These are phyloP conservation scores for Pheosia tremula DNA, from an alignment of 2,888 invertebrate genomes.

Conservation along the genomic window DNA sequence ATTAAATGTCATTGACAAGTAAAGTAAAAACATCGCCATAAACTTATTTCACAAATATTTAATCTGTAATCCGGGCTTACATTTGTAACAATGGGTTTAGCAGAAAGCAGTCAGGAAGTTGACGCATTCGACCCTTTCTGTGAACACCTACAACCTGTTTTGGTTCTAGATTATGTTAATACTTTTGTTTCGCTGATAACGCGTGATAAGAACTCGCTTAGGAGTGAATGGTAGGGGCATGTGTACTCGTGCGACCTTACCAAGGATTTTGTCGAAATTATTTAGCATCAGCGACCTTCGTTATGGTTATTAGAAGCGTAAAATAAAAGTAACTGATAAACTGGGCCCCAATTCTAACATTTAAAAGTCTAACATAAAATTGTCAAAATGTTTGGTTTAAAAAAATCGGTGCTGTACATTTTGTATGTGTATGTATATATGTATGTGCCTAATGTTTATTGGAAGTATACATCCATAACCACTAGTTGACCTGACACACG, in stretches of 20 bases:
- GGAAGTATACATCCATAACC: too few species aligned
- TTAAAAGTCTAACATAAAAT: too few species aligned
- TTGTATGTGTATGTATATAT: too few species aligned
- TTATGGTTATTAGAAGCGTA: neutral
- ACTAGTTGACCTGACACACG: too few species aligned
- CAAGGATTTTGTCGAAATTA: neutral
- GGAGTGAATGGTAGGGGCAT: conserved; percentile 13
- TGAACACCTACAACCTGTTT: conserved; percentile 53
- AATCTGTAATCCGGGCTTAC: conserved; percentile 63
- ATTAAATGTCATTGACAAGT: conserved; percentile 27
- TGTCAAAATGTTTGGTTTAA: too few species aligned
- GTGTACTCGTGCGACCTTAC: neutral
- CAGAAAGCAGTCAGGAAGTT: conserved; percentile 68
- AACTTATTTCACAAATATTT: conserved; percentile 50
- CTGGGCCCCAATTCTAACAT: too few species aligned
- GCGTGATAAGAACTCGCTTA: conserved; percentile 45
- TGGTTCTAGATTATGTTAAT: conserved; percentile 52
- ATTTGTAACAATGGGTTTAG: conserved; percentile 45
- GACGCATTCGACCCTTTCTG: conserved; percentile 65
- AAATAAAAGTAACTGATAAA: too few species aligned
- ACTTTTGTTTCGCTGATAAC: conserved; percentile 63
- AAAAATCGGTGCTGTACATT: too few species aligned
- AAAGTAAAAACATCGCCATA: conserved; percentile 36
- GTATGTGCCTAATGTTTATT: too few species aligned
- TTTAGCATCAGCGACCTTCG: neutral